Evolutionary conservation across 2,113 vertebrate species (phyloP).

Genomic region (Trogon melanurus): DNA sequence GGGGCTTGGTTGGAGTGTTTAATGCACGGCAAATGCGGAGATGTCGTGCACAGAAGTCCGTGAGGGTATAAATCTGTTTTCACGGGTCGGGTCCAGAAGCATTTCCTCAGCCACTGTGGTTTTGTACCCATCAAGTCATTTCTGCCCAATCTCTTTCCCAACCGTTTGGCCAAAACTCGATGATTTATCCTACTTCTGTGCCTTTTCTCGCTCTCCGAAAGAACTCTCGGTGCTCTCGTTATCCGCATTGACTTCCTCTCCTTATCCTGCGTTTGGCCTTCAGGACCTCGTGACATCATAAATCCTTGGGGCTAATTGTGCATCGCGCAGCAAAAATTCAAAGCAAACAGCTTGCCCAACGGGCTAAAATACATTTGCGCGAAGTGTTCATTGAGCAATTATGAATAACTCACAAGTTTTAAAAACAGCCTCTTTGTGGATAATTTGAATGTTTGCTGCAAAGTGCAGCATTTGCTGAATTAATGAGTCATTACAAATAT

Average conservation of each 20-base stretch:
- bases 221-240: neutral
- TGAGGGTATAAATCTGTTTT: neutral
- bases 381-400: constrained; percentile 51
- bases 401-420: constrained; percentile 57
- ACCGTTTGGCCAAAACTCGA: neutral
- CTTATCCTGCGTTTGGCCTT: constrained; percentile 7
- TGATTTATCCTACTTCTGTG: neutral
- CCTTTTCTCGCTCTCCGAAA: neutral
- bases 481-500: constrained; percentile 59
- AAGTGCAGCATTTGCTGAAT: constrained; percentile 62
- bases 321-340: neutral
- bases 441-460: constrained; percentile 57
- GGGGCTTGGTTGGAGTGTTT: neutral
- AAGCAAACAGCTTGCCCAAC: constrained; percentile 26
- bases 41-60: neutral
- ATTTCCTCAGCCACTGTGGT: accelerated
- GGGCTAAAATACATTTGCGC: constrained; percentile 49
- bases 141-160: neutral
- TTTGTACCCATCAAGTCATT: neutral
- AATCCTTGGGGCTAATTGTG: constrained; percentile 36
- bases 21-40: accelerated
- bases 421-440: constrained; percentile 20
- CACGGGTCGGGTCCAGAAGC: accelerated
- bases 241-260: neutral
- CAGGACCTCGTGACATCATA: neutral